A percentile compares a stretch with the other conserved stretches of the same genome.
Conservation (phyloP, 1,140 invertebrate genomes). For the Contarinia nasturtii region DNA sequence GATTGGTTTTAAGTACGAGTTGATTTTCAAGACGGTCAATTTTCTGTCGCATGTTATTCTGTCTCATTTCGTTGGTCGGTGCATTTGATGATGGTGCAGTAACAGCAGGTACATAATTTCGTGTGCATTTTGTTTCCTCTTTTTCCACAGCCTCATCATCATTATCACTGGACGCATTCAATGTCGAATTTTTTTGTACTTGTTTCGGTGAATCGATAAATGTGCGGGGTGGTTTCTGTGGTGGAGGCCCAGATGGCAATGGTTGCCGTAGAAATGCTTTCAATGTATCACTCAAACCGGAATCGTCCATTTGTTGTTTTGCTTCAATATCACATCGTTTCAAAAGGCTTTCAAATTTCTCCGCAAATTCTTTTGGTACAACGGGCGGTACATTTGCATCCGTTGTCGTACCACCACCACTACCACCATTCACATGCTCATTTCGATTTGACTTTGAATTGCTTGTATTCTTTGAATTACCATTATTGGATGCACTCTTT, state of each 20-base stretch:
- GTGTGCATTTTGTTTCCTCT: not conserved
- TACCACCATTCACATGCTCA: too few relatives aligned
- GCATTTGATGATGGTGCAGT: not conserved
- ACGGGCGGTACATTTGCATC: constrained; percentile 1
- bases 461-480: not conserved
- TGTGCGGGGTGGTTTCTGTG: constrained; percentile 48
- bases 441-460: not conserved
- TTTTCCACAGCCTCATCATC: too few relatives aligned
- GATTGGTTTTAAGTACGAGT: too few relatives aligned
- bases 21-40: not conserved
- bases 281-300: constrained; percentile 30
- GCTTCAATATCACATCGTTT: constrained; percentile 10
- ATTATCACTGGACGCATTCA: too few relatives aligned
- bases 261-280: constrained; percentile 39
- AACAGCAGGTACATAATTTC: not conserved
- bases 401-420: constrained; percentile 1
- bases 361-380: constrained; percentile 7
- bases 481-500: constrained; percentile 24
- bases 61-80: not conserved
- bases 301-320: constrained; percentile 9
- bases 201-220: constrained; percentile 28
- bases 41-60: not conserved
- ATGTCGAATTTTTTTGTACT: too few relatives aligned
- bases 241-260: constrained; percentile 41
- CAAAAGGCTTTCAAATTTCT: constrained; percentile 13